Base-by-base conservation (phyloP, 2,888 invertebrate genomes). In the Endotricha flammealis region DNA sequence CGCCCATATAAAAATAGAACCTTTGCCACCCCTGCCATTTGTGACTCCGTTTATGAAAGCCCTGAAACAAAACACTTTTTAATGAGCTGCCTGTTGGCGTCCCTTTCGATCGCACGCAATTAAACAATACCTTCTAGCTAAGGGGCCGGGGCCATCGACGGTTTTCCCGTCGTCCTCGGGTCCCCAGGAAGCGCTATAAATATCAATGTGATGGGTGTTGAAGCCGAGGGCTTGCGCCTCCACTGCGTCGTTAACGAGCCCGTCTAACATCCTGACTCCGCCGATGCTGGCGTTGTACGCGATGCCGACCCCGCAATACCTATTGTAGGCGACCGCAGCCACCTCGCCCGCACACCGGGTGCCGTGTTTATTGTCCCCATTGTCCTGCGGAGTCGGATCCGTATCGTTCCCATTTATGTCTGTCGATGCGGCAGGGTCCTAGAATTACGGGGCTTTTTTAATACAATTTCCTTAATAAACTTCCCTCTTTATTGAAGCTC, bases 261-360 rank as follows among this genome's bases (percentile, higher is more conserved):
- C 98, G 78, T 99, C 98, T 72, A 99, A 88, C 98, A 98, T 98
- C 41, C 98, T 91, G 36, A 97, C 96, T 62, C 97, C 98, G 68
- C 98, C 98, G 59, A 98, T 97, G 74, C 94, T 96, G 43, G 97
- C 93, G 82, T 98, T 97, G 86, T 95, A 99, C 17, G 99, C 99
- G 39, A 99, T 94, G 30, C 99, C 99, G 30, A 99, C 97, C 23
- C 99, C 99, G 75, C 99, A 99, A 65, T 93, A 95, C 66, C 93
- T 93, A 85, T 99, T 99, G 81, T 96, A 97, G 32, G 98, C 98
- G 41, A 96, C 93, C 48, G 96, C 98, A 23, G 99, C 97, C 6
- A 99, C 98, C 87, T 99, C 99, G 13, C 99, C 99, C 12, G 99
- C 99, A 77, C 99, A 99, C 53, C 99, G 89, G 44, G 99, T 99